Conservation (phyloP, 2,113 vertebrate species). For the Callospermophilus lateralis region DNA sequence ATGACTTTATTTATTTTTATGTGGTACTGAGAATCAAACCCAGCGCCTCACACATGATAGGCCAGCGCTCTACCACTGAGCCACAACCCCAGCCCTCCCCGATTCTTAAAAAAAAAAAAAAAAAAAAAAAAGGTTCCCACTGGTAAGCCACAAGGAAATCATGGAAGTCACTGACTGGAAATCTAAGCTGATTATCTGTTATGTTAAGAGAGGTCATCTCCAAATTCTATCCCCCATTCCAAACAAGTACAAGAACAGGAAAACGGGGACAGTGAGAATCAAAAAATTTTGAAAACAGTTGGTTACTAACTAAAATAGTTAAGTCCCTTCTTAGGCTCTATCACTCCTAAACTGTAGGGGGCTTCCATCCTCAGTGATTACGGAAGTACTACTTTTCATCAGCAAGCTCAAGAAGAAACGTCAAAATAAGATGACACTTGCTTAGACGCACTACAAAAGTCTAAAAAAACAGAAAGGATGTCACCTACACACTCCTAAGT, state of each 20-base stretch:
- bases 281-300: not conserved
- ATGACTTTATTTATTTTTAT: no score
- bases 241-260: constrained; percentile 9
- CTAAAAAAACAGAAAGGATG: not conserved
- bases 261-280: not conserved
- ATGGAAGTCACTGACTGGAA: not conserved
- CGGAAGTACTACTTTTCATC: constrained; percentile 78
- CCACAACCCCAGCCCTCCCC: no score
- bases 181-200: not conserved
- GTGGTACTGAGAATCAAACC: no score
- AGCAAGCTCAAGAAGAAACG: constrained; percentile 61
- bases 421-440: constrained; percentile 79
- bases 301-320: constrained; percentile 52
- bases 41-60: no score
- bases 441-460: not conserved
- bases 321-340: constrained; percentile 53
- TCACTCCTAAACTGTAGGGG: constrained; percentile 79
- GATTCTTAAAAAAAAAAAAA: not conserved
- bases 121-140: not conserved
- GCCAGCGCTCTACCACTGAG: no score
- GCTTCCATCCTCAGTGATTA: constrained; percentile 73
- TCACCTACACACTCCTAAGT: constrained; percentile 55
- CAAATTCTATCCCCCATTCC: not conserved
- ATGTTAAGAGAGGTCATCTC: not conserved
- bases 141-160: constrained; percentile 7